Percentiles rank a stretch among this genome's conserved stretches.
phyloP scores from a whole-genome alignment of 2,888 invertebrate genomes.

The Petrolisthes manimaculis region DNA sequence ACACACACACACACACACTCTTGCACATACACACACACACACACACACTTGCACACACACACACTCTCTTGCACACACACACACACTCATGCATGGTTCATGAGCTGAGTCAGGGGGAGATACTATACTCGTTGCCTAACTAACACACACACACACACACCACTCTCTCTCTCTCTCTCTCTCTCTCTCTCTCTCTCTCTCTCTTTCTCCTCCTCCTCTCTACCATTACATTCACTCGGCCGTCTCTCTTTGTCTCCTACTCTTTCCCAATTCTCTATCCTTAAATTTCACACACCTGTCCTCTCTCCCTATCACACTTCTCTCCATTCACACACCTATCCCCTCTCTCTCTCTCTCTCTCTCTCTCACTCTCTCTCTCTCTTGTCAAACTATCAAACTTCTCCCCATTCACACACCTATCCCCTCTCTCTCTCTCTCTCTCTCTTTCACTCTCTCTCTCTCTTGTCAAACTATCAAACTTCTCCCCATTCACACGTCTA shows the following conservation, averaged over 20 bases:
- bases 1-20: too few relatives aligned
- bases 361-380: conserved; percentile 2
- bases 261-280: too few relatives aligned
- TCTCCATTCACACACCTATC: too few relatives aligned
- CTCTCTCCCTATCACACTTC: too few relatives aligned
- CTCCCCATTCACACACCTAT: neutral
- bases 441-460: neutral
- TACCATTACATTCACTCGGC: too few relatives aligned
- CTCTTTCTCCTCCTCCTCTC: neutral
- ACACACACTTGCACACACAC: too few relatives aligned
- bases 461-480: neutral
- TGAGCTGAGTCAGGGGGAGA: neutral
- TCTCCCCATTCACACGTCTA: neutral
- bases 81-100: neutral
- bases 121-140: neutral
- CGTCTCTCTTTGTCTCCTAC: too few relatives aligned
- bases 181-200: neutral
- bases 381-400: neutral
- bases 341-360: neutral
- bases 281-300: too few relatives aligned
- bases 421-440: neutral
- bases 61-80: too few relatives aligned
- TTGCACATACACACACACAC: too few relatives aligned
- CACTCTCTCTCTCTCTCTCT: neutral
- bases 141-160: neutral